Percentiles rank a stretch among this genome's conserved stretches.
phyloP scores from a whole-genome alignment of 1,140 invertebrate genomes.

The Temnothorax longispinosus region DNA sequence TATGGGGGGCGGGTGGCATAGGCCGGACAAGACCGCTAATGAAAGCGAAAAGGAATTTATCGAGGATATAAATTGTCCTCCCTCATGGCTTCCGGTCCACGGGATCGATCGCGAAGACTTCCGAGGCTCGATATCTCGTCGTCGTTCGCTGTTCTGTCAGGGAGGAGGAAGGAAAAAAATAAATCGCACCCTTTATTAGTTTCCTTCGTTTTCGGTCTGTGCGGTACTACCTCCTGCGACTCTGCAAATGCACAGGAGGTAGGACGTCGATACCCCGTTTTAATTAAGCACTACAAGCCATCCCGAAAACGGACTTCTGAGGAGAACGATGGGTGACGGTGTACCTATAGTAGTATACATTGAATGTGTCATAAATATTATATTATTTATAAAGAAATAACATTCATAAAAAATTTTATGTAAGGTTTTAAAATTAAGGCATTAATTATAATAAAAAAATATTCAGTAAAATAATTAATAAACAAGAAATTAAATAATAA shows the following conservation, averaged over 20 bases:
- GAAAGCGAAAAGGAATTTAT: conserved; percentile 84
- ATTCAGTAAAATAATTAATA: neutral
- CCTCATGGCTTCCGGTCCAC: conserved; percentile 29
- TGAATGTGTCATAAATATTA: neutral
- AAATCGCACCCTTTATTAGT: conserved; percentile 67
- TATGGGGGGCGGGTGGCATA: neutral
- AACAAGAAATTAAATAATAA: neutral
- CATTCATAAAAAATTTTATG: neutral
- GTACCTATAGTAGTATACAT: neutral
- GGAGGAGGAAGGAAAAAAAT: conserved; percentile 23
- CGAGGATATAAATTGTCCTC: conserved; percentile 81
- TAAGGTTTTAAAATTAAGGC: neutral
- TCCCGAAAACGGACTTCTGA: neutral
- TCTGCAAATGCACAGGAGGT: neutral
- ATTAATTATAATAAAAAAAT: neutral
- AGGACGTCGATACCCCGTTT: conserved; percentile 54
- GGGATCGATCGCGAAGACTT: conserved; percentile 62
- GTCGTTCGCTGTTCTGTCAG: neutral
- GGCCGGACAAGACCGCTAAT: conserved; percentile 79
- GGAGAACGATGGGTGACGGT: neutral
- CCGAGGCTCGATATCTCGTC: conserved; percentile 43
- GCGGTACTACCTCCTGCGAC: neutral
- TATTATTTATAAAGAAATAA: conserved; percentile 3
- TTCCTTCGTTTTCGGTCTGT: conserved; percentile 27
- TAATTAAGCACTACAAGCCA: conserved; percentile 64